Conservation (phyloP, 1,140 invertebrate species). For the Scaptomyza pallida region DNA sequence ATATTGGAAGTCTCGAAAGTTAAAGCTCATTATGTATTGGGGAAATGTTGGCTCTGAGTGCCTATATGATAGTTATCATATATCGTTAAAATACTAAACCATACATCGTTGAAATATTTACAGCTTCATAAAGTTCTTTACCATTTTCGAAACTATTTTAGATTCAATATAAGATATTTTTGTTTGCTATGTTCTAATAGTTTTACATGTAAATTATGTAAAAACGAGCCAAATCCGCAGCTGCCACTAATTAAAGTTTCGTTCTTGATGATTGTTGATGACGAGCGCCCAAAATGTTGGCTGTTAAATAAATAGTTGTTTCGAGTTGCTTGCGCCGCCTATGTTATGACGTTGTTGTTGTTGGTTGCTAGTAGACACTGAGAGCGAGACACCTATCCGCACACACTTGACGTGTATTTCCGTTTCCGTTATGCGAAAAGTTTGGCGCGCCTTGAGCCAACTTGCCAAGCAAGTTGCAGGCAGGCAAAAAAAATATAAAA, state of each 20-base stretch:
- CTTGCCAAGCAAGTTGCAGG: conserved; percentile 58
- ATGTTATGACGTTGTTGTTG: conserved; percentile 18
- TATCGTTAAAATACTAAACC: no score
- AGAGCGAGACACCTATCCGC: conserved; percentile 59
- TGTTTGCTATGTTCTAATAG: not conserved
- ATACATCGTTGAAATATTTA: no score
- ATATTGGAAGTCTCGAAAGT: not conserved
- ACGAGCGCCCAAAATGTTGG: conserved; percentile 50
- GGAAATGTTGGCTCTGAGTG: no score
- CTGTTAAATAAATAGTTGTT: conserved; percentile 78
- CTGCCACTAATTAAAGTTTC: conserved; percentile 66
- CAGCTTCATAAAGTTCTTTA: not conserved
- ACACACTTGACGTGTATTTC: conserved; percentile 77
- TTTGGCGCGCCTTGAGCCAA: conserved; percentile 46
- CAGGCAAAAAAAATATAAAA: conserved; percentile 36
- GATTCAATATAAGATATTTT: not conserved
- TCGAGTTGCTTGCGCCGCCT: conserved; percentile 41
- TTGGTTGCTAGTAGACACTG: conserved; percentile 23
- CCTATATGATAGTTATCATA: no score
- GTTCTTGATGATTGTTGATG: conserved; percentile 32
- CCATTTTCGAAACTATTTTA: no score
- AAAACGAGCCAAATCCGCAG: conserved; percentile 16
- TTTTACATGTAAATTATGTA: conserved; percentile 2
- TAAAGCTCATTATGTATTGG: no score
- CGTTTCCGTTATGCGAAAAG: conserved; percentile 80